phyloP scores from a whole-genome alignment of 2,113 vertebrate genomes.

The Heptranchias perlo region DNA sequence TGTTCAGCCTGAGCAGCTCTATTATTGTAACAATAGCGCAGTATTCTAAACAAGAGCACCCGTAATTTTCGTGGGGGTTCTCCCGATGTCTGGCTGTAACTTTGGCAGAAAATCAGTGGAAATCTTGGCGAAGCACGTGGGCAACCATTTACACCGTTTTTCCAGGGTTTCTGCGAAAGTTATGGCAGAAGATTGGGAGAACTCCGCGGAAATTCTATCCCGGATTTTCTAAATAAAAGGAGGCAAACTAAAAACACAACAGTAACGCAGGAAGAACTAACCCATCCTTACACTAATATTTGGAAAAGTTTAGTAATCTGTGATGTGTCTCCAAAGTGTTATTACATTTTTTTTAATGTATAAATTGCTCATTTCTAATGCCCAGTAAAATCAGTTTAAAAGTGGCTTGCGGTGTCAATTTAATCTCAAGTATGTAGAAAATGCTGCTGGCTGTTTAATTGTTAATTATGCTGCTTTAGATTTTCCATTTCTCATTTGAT shows the following conservation, averaged over 20 bases:
- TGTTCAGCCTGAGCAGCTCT: too few species aligned
- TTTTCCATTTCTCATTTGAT: neutral
- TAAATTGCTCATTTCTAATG: neutral
- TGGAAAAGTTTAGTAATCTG: neutral
- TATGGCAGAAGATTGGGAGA: too few species aligned
- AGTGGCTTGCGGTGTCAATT: neutral
- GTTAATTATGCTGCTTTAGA: neutral
- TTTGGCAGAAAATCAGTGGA: too few species aligned
- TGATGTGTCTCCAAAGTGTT: neutral
- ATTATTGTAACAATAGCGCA: too few species aligned
- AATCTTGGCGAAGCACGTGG: too few species aligned
- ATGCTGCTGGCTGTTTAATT: neutral
- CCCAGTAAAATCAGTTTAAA: neutral
- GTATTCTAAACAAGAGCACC: too few species aligned
- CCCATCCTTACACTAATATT: neutral
- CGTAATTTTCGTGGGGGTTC: too few species aligned
- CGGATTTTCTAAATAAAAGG: neutral
- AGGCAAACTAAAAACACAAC: neutral
- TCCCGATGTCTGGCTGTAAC: too few species aligned
- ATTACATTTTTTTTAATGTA: neutral
- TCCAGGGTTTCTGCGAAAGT: too few species aligned
- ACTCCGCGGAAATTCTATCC: too few species aligned
- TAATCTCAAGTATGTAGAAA: neutral
- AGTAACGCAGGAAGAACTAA: neutral
- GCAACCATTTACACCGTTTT: too few species aligned